Evolutionary conservation across 2,797 vertebrate species (phyloP).

Genomic region (Acanthornis magna): DNA sequence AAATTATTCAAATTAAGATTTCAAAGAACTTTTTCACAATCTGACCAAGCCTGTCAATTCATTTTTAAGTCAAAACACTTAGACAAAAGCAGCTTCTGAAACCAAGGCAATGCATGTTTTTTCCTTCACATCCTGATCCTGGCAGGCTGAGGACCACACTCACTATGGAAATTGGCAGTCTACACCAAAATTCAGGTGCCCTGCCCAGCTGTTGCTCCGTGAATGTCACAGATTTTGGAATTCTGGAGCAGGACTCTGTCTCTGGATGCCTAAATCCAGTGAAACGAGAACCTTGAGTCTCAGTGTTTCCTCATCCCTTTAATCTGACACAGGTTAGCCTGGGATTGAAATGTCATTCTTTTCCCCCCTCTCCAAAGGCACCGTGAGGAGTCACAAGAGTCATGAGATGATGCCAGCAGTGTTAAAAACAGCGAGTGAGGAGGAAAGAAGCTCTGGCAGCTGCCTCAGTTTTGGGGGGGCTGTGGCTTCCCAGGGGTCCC

Average conservation of each 20-base stretch:
- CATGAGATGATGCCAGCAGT: not conserved
- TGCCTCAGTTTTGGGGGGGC: not conserved
- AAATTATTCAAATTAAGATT: not conserved
- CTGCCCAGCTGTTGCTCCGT: not conserved
- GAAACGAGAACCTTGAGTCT: not conserved
- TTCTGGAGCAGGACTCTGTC: not conserved
- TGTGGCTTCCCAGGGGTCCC: not conserved
- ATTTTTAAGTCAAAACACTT: not conserved
- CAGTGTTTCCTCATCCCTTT: not conserved
- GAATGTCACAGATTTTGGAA: not conserved
- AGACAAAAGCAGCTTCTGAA: not conserved
- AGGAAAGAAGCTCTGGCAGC: not conserved
- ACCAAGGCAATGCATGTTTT: not conserved
- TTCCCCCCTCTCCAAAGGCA: not conserved
- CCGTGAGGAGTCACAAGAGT: not conserved
- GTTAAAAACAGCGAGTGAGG: not conserved
- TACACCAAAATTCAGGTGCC: not conserved
- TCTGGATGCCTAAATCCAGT: not conserved
- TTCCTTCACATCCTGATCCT: not conserved
- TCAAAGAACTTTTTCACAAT: not conserved
- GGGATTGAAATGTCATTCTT: not conserved
- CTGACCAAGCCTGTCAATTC: not conserved
- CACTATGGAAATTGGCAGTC: not conserved
- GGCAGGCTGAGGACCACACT: not conserved
- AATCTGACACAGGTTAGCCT: not conserved